Conservation (phyloP, 2,888 invertebrate genomes). For the Pollenia griseotomentosa region DNA sequence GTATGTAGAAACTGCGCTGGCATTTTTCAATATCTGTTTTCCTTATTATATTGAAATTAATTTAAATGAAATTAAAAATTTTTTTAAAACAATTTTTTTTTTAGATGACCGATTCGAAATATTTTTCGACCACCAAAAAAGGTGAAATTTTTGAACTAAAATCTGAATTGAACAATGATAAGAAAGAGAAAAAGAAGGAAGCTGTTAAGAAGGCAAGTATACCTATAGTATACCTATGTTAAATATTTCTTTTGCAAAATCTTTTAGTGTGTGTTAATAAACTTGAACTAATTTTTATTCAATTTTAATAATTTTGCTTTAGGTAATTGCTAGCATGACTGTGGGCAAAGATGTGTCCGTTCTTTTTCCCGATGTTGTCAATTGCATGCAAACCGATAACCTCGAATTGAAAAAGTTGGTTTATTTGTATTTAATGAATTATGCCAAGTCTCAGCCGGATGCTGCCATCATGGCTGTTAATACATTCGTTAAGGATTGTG, state of each 20-base stretch:
- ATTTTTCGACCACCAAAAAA: conserved; percentile 99
- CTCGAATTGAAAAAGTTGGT: conserved; percentile 99
- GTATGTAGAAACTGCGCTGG: conserved; percentile 7
- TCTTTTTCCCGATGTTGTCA: conserved; percentile 99
- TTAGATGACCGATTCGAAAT: conserved; percentile 99
- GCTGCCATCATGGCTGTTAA: conserved; percentile 99
- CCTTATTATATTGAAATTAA: too few species aligned
- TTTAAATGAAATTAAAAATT: too few species aligned
- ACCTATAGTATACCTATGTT: neutral
- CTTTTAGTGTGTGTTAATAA: conserved; percentile 13
- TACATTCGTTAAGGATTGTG: conserved; percentile 99
- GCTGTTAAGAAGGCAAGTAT: conserved; percentile 97
- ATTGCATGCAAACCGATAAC: conserved; percentile 99
- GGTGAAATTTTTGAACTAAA: conserved; percentile 99
- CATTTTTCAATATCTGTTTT: neutral
- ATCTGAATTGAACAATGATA: conserved; percentile 99
- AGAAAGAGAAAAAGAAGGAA: conserved; percentile 99
- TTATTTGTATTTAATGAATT: conserved; percentile 99
- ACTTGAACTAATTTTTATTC: conserved; percentile 10
- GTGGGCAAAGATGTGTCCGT: conserved; percentile 99
- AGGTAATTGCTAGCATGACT: conserved; percentile 99
- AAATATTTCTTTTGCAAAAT: neutral
- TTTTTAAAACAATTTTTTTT: too few species aligned
- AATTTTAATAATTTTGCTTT: conserved; percentile 55
- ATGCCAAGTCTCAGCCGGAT: conserved; percentile 99